Conservation (phyloP, 2,888 invertebrate species). For the Nasonia oneida region DNA sequence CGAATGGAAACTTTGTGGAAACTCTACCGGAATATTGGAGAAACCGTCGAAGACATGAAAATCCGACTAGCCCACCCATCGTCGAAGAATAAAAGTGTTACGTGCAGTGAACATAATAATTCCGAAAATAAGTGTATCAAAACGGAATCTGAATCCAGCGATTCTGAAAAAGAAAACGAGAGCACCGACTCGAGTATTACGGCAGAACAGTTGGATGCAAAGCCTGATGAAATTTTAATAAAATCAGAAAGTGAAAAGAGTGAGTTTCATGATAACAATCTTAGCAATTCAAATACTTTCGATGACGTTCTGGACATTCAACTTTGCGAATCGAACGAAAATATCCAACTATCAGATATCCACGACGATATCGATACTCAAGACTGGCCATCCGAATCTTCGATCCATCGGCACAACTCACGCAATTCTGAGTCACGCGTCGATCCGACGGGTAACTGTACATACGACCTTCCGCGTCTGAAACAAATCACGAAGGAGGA, state of each 20-base stretch:
- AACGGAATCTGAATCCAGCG: too few relatives aligned
- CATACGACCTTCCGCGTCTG: background rate
- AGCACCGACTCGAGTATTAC: background rate
- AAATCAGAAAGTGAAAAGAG: background rate
- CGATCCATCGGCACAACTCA: background rate
- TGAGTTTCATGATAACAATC: background rate
- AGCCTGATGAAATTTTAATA: background rate
- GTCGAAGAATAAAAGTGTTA: background rate
- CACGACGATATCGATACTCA: background rate
- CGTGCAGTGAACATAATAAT: background rate
- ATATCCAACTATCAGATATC: background rate
- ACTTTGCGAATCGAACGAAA: background rate
- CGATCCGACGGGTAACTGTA: background rate
- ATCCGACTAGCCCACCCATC: background rate
- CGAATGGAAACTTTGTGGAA: conserved; percentile 29
- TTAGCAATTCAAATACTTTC: background rate
- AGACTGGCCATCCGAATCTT: background rate
- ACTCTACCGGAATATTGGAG: conserved; percentile 17
- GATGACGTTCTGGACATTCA: background rate
- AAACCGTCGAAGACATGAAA: conserved; percentile 11
- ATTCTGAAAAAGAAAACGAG: background rate
- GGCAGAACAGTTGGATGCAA: too few relatives aligned
- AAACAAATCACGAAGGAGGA: background rate
- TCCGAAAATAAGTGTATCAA: too few relatives aligned
- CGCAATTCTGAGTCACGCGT: background rate